Base-by-base conservation (phyloP, 2,888 invertebrate species). In the Mesochorus sp. region DNA sequence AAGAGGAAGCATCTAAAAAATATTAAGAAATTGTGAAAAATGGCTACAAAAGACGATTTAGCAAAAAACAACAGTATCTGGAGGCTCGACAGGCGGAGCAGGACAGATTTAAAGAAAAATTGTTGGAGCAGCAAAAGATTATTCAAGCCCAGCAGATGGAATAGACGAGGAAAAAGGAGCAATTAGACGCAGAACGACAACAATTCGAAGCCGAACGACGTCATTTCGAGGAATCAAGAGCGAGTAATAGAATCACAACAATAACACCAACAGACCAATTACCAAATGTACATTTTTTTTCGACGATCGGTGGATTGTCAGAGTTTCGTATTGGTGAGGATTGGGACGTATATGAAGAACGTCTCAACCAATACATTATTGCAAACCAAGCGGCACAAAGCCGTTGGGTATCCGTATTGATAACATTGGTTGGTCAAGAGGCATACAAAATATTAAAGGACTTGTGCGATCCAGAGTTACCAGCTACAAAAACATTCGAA, bases 391-490 rank as follows among this genome's bases (percentile, higher is more conserved):
- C 83, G 3, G 44, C 76, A 21, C 72, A 81, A n/a, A 66, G 72
- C n/a, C 78, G 82, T 10, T 59, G 53, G 44, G 82, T 82, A 31
- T 75, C 83, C 2, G 81, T 83, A 10, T 68, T 82, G 26, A 59
- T 83, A 44, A 82, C 81, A 0, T 68, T 82, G 12, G 61, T 84
- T 1, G 79, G 80, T 0, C 76, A 81, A 44, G 71, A 80, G 8
- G 83, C 81, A 3, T 82, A 82, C 44, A 79, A 80, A 71, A 66
- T 79, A 2, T 53, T 85, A 10, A 81, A 73, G 14, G 80, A 84
- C 26, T 17, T 59, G 4, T 83, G 85, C 49, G 77, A 81, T 28
- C 83, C 83, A 0, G 61, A 57, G 0, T 39, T 82, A 31, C 83
- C 84, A 1, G 76, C 81, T 14, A 80, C 78, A 49, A 82, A 81